Percentiles rank a stretch among this genome's conserved stretches.
These are phyloP conservation scores for Kryphioiulus occultus DNA, from an alignment of 2,888 invertebrate genomes.

Conservation along the genomic window DNA sequence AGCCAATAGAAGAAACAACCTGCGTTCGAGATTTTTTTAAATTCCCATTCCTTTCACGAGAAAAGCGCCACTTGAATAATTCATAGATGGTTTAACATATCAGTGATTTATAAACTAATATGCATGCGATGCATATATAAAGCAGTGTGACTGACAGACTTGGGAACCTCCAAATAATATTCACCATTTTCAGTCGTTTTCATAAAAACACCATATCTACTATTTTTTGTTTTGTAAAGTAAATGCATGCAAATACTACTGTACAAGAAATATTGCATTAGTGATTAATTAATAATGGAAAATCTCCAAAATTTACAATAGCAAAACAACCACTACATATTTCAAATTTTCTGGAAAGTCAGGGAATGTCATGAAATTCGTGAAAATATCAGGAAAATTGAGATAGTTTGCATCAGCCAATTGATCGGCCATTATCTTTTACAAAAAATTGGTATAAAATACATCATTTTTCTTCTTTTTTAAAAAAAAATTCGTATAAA, in stretches of 20 bases:
- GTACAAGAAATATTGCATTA: too few relatives aligned
- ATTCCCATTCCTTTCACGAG: background rate
- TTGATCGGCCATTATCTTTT: too few relatives aligned
- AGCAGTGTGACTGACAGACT: background rate
- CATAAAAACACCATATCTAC: background rate
- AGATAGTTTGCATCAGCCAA: too few relatives aligned
- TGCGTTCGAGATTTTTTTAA: background rate
- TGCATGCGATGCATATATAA: background rate
- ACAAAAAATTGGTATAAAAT: too few relatives aligned
- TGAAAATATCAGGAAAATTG: too few relatives aligned
- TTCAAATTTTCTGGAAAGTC: too few relatives aligned
- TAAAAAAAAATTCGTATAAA: too few relatives aligned
- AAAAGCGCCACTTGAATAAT: background rate
- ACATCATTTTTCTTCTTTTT: too few relatives aligned
- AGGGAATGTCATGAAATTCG: too few relatives aligned
- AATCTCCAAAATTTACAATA: too few relatives aligned
- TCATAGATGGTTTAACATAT: slow-evolving; percentile 1
- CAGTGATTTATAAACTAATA: slow-evolving; percentile 36
- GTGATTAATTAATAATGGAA: too few relatives aligned
- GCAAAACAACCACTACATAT: too few relatives aligned
- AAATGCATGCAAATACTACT: background rate
- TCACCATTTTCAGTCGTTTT: background rate
- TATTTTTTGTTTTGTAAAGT: background rate
- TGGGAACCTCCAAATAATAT: background rate
- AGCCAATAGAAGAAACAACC: slow-evolving; percentile 8